phyloP scores from a whole-genome alignment of 2,113 vertebrate genomes.

The Passerina amoena region DNA sequence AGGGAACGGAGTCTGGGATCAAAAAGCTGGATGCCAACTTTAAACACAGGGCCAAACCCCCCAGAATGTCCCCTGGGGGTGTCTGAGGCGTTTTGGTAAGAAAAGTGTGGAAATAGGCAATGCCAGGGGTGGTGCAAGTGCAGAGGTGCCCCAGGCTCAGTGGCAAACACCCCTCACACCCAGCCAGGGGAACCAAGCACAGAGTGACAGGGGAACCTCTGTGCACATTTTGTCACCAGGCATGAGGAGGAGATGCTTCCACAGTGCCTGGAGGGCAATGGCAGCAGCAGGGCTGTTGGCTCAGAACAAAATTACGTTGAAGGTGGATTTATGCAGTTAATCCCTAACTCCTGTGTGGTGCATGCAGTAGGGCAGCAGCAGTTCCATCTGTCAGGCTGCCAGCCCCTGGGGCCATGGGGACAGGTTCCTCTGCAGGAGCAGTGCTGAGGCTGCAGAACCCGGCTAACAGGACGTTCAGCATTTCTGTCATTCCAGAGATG shows the following conservation, averaged over 20 bases:
- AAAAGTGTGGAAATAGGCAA: accelerated
- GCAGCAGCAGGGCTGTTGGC: not conserved
- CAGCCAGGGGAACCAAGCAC: not conserved
- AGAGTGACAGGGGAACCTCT: not conserved
- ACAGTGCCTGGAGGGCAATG: accelerated
- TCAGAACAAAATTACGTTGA: not conserved
- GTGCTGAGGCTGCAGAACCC: conserved; percentile 18
- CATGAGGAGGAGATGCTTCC: not conserved
- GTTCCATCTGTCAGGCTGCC: conserved; percentile 5
- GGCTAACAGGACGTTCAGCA: not conserved
- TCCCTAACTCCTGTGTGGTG: not conserved
- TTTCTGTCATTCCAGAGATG: conserved; percentile 59
- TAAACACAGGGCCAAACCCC: not conserved
- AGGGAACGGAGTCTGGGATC: not conserved
- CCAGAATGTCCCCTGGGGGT: not conserved
- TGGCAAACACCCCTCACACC: not conserved
- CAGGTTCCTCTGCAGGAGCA: not conserved
- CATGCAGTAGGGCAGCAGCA: not conserved
- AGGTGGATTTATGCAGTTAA: not conserved
- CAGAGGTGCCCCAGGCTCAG: not conserved
- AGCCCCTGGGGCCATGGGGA: not conserved
- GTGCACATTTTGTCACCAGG: accelerated
- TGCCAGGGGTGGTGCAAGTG: not conserved
- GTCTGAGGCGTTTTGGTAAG: not conserved
- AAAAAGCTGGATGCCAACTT: not conserved